phyloP scores from a whole-genome alignment of 2,797 vertebrate genomes.

The Taeniopygia guttata region DNA sequence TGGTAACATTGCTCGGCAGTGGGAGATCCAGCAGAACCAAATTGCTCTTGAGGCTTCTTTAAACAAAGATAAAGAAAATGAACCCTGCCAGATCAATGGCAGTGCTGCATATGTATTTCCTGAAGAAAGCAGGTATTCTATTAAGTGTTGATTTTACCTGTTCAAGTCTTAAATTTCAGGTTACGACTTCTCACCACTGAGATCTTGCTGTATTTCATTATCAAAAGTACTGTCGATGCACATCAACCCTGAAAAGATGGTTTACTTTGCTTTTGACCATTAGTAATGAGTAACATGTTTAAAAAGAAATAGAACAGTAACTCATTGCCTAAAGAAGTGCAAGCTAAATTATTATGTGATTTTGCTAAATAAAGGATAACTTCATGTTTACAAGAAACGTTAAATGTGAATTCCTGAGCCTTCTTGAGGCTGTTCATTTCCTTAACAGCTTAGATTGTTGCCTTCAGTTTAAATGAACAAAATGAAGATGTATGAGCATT shows the following conservation, averaged over 20 bases:
- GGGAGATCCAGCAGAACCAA: constrained; percentile 84
- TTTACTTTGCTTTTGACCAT: background rate
- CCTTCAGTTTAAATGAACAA: background rate
- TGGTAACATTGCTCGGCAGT: constrained; percentile 89
- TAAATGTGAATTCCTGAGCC: background rate
- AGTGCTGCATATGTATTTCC: constrained; percentile 80
- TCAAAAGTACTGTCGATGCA: background rate
- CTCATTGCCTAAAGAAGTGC: background rate
- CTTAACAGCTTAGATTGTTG: background rate
- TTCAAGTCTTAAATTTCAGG: background rate
- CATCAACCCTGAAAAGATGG: background rate
- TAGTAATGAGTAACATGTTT: background rate
- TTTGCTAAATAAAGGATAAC: background rate
- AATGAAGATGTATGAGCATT: background rate
- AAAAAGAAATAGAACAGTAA: background rate
- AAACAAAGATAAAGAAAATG: constrained; percentile 79
- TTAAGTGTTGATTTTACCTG: background rate
- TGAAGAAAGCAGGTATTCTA: constrained; percentile 86
- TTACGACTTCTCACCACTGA: background rate
- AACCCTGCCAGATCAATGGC: constrained; percentile 82
- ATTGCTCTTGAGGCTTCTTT: constrained; percentile 69
- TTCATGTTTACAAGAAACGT: background rate
- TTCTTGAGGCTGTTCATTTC: background rate
- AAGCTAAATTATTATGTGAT: background rate
- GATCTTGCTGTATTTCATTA: background rate